These are phyloP conservation scores for Mythimna albipuncta DNA, from an alignment of 2,888 invertebrate genomes.

Conservation along the genomic window DNA sequence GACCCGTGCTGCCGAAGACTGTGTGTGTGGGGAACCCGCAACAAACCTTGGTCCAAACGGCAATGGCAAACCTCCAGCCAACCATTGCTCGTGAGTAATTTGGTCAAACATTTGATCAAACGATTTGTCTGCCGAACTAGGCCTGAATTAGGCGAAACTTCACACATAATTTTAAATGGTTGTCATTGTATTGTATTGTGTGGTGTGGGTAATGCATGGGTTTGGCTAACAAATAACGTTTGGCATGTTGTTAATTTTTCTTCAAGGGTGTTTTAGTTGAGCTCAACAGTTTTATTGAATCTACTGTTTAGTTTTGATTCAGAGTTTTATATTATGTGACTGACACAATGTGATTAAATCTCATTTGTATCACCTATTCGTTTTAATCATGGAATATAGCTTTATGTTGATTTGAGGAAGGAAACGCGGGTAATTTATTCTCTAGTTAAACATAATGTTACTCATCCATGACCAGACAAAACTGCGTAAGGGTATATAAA, in stretches of 20 bases:
- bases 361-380: slow-evolving; percentile 24
- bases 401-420: slow-evolving; percentile 21
- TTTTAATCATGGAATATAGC: slow-evolving; percentile 9
- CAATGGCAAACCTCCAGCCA: slow-evolving; percentile 83
- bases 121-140: slow-evolving; percentile 45
- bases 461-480: slow-evolving; percentile 23
- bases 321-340: slow-evolving; percentile 21
- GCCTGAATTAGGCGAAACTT: slow-evolving; percentile 32
- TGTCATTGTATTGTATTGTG: slow-evolving; percentile 36
- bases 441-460: slow-evolving; percentile 10
- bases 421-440: slow-evolving; percentile 15
- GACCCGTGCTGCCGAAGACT: slow-evolving; percentile 86
- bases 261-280: slow-evolving; percentile 32
- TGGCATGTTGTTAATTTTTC: slow-evolving; percentile 48
- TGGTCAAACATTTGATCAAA: slow-evolving; percentile 62
- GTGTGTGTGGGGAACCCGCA: slow-evolving; percentile 75
- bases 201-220: slow-evolving; percentile 60
- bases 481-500: slow-evolving; percentile 37
- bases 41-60: slow-evolving; percentile 70
- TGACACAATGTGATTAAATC: slow-evolving; percentile 40
- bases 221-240: slow-evolving; percentile 60
- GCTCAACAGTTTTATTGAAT: slow-evolving; percentile 11
- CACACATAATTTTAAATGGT: slow-evolving; percentile 22
- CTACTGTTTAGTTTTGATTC: slow-evolving; percentile 10
- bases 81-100: slow-evolving; percentile 89